Conservation (phyloP, 2,888 invertebrate species). For the Beris chalybata region DNA sequence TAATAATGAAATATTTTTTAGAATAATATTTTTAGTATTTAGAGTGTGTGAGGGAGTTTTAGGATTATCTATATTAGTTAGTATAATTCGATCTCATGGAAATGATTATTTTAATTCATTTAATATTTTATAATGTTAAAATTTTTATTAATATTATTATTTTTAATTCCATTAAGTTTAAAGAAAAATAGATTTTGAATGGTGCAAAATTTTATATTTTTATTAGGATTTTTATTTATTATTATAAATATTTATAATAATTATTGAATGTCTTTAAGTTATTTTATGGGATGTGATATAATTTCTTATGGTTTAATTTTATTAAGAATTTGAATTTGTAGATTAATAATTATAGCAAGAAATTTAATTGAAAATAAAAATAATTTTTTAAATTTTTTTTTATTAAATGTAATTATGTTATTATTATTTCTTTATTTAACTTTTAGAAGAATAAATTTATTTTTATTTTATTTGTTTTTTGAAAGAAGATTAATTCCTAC, state of each 20-base stretch:
- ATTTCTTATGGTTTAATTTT: slow-evolving; percentile 61
- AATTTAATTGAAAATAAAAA: slow-evolving; percentile 57
- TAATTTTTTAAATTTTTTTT: slow-evolving; percentile 60
- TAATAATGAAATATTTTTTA: slow-evolving; percentile 61
- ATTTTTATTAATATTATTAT: slow-evolving; percentile 58
- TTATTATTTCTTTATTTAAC: slow-evolving; percentile 61
- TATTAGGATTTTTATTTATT: slow-evolving; percentile 59
- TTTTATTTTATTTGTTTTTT: slow-evolving; percentile 73
- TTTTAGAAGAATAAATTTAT: slow-evolving; percentile 63
- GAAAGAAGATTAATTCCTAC: slow-evolving; percentile 69
- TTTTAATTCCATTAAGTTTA: slow-evolving; percentile 61
- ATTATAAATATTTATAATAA: slow-evolving; percentile 51
- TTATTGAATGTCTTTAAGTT: slow-evolving; percentile 55
- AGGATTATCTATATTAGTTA: slow-evolving; percentile 65
- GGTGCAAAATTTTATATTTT: slow-evolving; percentile 60
- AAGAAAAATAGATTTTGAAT: slow-evolving; percentile 59
- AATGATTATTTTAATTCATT: slow-evolving; percentile 67
- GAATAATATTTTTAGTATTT: slow-evolving; percentile 65
- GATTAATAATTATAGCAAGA: slow-evolving; percentile 63
- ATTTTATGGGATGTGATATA: slow-evolving; percentile 59
- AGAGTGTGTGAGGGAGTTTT: slow-evolving; percentile 68
- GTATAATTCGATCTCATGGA: slow-evolving; percentile 64
- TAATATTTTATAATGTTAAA: slow-evolving; percentile 64
- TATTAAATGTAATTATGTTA: slow-evolving; percentile 60
- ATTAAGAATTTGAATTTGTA: slow-evolving; percentile 64